Percentiles rank a stretch among this genome's conserved stretches.
phyloP scores from a whole-genome alignment of 2,888 invertebrate genomes.

The Monochamus alternatus region DNA sequence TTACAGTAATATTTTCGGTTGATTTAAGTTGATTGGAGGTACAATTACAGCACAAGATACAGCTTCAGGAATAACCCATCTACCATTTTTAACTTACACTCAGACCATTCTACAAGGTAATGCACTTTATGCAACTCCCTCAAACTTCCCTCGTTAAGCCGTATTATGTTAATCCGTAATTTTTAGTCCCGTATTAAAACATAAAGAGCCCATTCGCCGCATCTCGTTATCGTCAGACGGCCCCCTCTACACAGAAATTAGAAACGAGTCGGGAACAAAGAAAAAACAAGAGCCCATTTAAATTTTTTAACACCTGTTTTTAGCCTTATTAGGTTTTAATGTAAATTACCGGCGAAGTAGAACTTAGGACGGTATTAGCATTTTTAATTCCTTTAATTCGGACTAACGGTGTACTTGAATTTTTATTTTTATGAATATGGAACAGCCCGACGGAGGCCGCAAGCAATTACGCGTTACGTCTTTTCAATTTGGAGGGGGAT shows the following conservation, averaged over 20 bases:
- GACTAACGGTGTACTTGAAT: conserved; percentile 44
- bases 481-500: conserved; percentile 20
- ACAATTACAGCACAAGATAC: too few species aligned
- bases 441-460: conserved; percentile 21
- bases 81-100: too few species aligned
- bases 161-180: neutral
- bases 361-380: conserved; percentile 49
- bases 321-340: conserved; percentile 47
- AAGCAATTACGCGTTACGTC: conserved; percentile 8
- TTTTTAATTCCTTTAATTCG: conserved; percentile 47
- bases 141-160: neutral
- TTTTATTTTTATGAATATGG: conserved; percentile 54
- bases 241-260: conserved; percentile 1
- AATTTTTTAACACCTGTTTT: conserved; percentile 46
- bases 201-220: neutral
- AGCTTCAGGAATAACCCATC: too few species aligned
- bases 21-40: too few species aligned
- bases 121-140: neutral
- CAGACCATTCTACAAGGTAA: neutral
- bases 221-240: neutral
- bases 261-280: neutral
- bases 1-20: too few species aligned
- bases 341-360: conserved; percentile 46
- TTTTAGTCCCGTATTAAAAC: neutral
- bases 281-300: conserved; percentile 30